Percentiles rank a stretch among this genome's conserved stretches.
phyloP scores from a whole-genome alignment of 2,888 invertebrate genomes.

The Tolmerus cingulatus region DNA sequence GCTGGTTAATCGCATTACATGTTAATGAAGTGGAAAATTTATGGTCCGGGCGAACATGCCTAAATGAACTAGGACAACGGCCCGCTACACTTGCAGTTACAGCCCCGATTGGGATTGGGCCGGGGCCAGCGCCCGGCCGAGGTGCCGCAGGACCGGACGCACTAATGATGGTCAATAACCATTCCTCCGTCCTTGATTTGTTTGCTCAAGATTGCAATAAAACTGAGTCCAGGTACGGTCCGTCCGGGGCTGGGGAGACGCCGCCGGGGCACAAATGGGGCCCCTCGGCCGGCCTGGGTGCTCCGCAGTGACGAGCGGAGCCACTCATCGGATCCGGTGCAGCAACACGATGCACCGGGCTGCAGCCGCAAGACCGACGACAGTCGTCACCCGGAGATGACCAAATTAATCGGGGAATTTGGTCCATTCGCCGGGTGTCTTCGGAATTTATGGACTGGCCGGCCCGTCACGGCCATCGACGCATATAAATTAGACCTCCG shows the following conservation, averaged over 20 bases:
- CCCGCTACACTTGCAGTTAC: slow-evolving; percentile 16
- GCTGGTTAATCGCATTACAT: slow-evolving; percentile 56
- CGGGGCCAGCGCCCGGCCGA: neutral
- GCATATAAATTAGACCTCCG: slow-evolving; percentile 36
- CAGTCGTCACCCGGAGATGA: slow-evolving; percentile 31
- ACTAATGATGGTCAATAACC: slow-evolving; percentile 24
- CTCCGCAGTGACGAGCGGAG: neutral
- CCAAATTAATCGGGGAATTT: slow-evolving; percentile 34
- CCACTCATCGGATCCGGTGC: neutral
- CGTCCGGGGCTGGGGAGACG: neutral
- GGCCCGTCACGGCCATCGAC: slow-evolving; percentile 27
- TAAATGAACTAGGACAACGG: slow-evolving; percentile 39
- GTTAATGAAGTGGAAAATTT: slow-evolving; percentile 58
- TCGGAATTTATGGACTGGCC: slow-evolving; percentile 25
- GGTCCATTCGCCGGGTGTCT: slow-evolving; percentile 14
- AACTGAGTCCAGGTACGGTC: neutral
- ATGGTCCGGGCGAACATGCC: slow-evolving; percentile 44
- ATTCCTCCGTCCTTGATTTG: slow-evolving; percentile 25
- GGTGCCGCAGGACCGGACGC: neutral
- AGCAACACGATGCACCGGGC: neutral
- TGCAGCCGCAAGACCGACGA: neutral
- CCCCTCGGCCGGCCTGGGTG: neutral
- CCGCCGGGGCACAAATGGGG: neutral
- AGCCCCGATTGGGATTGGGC: neutral
- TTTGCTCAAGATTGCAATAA: slow-evolving; percentile 23